Conservation (phyloP, 2,888 invertebrate genomes). For the Macaria notata region DNA sequence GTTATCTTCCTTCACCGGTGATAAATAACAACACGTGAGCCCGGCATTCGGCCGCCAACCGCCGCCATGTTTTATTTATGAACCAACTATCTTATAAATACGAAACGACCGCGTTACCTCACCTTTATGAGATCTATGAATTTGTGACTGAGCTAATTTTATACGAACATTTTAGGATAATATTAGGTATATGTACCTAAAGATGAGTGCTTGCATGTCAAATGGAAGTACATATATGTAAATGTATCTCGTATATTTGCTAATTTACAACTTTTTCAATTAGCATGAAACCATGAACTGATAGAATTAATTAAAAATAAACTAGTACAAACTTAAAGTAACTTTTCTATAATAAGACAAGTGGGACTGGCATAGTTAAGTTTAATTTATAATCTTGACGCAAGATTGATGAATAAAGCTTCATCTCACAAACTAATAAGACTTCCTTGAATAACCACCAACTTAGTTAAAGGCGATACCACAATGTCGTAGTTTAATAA, state of each 20-base stretch:
- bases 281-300: too few species aligned
- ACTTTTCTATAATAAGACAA: too few species aligned
- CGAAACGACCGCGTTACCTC: not conserved
- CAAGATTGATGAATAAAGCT: slow-evolving; percentile 8
- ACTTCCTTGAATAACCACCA: slow-evolving; percentile 25
- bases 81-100: slow-evolving; percentile 12
- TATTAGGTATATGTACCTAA: too few species aligned
- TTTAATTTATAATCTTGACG: not conserved
- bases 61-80: slow-evolving; percentile 22
- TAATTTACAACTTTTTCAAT: too few species aligned
- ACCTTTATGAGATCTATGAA: not conserved
- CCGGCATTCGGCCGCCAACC: slow-evolving; percentile 8
- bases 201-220: too few species aligned
- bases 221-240: too few species aligned
- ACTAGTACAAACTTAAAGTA: too few species aligned
- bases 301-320: too few species aligned
- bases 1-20: slow-evolving; percentile 18
- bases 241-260: too few species aligned
- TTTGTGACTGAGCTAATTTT: not conserved
- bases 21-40: slow-evolving; percentile 19
- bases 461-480: slow-evolving; percentile 25
- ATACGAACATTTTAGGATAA: too few species aligned
- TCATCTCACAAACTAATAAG: slow-evolving; percentile 21
- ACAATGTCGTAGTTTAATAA: slow-evolving; percentile 34
- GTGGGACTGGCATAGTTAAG: too few species aligned